These are phyloP conservation scores for Sarotherodon lohbergeri DNA, from an alignment of 2,113 vertebrate species.

Conservation along the genomic window DNA sequence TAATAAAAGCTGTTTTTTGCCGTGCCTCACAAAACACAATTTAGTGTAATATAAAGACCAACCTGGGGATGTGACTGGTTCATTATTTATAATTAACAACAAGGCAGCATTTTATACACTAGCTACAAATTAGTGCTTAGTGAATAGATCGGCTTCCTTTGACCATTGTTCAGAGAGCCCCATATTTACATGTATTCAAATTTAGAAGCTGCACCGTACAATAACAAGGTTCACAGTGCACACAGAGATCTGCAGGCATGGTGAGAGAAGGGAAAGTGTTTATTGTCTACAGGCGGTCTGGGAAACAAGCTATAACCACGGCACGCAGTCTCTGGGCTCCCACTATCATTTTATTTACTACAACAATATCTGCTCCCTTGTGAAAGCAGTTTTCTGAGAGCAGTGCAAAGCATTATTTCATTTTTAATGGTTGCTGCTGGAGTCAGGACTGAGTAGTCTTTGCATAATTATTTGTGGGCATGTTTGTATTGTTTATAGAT, in stretches of 20 bases:
- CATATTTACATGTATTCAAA: slow-evolving; percentile 29
- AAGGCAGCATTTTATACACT: neutral
- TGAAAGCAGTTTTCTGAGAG: slow-evolving; percentile 19
- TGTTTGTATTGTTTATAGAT: slow-evolving; percentile 41
- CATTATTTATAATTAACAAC: slow-evolving; percentile 44
- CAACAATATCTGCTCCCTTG: slow-evolving; percentile 12
- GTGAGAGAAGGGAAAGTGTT: neutral
- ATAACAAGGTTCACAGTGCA: slow-evolving; percentile 1
- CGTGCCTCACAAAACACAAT: neutral
- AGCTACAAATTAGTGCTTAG: neutral
- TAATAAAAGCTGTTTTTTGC: slow-evolving; percentile 4
- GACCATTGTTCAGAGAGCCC: neutral
- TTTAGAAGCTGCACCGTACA: neutral
- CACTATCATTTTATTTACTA: slow-evolving; percentile 36
- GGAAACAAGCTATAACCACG: slow-evolving; percentile 16
- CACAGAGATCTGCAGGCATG: neutral
- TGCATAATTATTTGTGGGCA: slow-evolving; percentile 4
- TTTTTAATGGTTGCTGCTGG: slow-evolving; percentile 43
- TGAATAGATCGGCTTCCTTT: neutral
- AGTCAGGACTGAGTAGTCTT: slow-evolving; percentile 8
- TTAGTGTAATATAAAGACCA: neutral
- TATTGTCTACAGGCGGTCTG: neutral
- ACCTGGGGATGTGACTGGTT: neutral
- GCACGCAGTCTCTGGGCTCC: slow-evolving; percentile 5
- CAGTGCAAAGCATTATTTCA: slow-evolving; percentile 21